Base-by-base conservation (phyloP, 2,888 invertebrate species). In the Lasioglossum calceatum region DNA sequence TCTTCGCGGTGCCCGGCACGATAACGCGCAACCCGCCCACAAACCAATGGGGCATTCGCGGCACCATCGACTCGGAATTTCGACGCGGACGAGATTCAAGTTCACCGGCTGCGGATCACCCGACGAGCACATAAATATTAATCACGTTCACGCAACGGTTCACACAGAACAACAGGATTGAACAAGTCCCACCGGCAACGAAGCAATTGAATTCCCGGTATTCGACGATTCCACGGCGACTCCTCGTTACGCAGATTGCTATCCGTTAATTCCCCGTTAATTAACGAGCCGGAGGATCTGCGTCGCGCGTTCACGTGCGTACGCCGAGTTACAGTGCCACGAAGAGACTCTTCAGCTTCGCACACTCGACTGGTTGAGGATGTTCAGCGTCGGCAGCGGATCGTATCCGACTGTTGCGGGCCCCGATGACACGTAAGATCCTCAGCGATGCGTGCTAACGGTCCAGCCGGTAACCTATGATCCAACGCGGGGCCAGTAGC, bases 391-490 rank as follows among this genome's bases (percentile, higher is more conserved):
- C 32, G 61, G 64, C 64, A 16, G 32, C 58, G 32, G 64, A 19
- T 64, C 19, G 19, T 27, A 32, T 50, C 61, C 44, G 70, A 39
- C 19, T 16, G 67, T 32, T 61, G n/a, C 61, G 61, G 23, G 39
- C 23, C 23, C 67, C 54, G 79, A 82, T 32, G 77, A 82, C 85
- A 79, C 82, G 82, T 58, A 70, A 50, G 73, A 82, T 78, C 14
- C 8, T 14, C 44, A 19, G n/a, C 75, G 44, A 58, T 67, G 76
- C 76, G 75, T 76, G 79, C 79, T 82, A 86, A 87, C 87, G 86
- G 86, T 86, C 77, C 77, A 67, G 39, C 82, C 32, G 72, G 58
- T 67, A 73, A 79, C 84, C 72, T 79, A 84, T 50, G 67, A 77
- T 80, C 80, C 61, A 27, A 50, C 27, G 47, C 50, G 16, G 39